Conservation (phyloP, 2,113 vertebrate genomes). For the Charina bottae region DNA sequence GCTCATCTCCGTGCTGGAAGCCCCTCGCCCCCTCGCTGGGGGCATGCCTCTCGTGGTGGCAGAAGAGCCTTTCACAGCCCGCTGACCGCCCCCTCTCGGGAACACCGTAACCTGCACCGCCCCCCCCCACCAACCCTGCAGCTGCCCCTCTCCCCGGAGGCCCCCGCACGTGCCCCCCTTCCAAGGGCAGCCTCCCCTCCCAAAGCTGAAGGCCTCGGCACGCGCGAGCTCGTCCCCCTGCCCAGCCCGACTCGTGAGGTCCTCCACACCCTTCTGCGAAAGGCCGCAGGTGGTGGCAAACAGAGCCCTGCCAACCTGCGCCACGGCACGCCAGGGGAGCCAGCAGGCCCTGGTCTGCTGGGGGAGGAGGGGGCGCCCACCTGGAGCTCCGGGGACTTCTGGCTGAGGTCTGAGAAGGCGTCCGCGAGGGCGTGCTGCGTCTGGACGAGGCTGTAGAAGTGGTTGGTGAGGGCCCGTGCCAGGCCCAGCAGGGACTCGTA, state of each 20-base stretch:
- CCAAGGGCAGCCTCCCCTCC: not conserved
- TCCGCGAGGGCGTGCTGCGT: slow-evolving; percentile 95
- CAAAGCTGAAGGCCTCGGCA: not conserved
- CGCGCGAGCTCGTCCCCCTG: not conserved
- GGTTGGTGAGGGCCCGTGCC: slow-evolving; percentile 87
- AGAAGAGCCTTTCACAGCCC: not conserved
- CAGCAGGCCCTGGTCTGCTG: not conserved
- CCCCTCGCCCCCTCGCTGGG: not conserved
- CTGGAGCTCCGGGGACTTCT: slow-evolving; percentile 97
- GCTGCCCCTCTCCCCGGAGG: not conserved
- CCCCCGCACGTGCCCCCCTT: not conserved
- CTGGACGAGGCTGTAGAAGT: slow-evolving; percentile 98
- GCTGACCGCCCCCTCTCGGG: no score
- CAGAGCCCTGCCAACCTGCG: not conserved
- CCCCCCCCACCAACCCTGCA: not conserved
- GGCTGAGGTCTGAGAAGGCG: slow-evolving; percentile 96
- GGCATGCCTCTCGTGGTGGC: no score
- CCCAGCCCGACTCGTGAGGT: not conserved
- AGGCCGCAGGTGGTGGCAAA: no score
- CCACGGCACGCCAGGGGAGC: not conserved
- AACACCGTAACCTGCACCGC: no score
- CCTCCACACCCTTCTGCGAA: not conserved
- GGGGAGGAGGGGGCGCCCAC: slow-evolving; percentile 54
- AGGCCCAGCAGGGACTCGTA: slow-evolving; percentile 90
- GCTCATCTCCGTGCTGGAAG: not conserved